Conservation (phyloP, 2,113 vertebrate species). For the Laticauda colubrina region DNA sequence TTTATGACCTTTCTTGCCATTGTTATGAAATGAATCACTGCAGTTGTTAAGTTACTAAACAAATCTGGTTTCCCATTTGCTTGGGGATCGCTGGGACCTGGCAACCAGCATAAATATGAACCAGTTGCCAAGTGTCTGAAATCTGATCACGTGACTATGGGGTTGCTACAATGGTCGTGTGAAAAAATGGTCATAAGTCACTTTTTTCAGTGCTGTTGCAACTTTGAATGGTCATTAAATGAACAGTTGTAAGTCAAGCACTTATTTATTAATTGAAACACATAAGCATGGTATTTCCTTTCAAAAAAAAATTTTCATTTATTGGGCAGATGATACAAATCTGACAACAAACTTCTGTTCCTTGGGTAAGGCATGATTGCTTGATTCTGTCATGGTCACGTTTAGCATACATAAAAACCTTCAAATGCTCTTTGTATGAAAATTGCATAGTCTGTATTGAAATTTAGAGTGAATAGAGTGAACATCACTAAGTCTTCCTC, state of each 20-base stretch:
- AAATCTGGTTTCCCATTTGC: neutral
- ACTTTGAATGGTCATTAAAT: neutral
- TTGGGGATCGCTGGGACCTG: neutral
- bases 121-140: neutral
- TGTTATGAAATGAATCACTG: neutral
- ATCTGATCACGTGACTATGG: neutral
- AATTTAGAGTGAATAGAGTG: neutral
- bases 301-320: neutral
- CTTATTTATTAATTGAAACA: neutral
- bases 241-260: neutral
- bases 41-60: neutral
- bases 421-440: neutral
- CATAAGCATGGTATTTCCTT: neutral
- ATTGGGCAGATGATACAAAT: neutral
- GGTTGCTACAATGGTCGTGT: neutral
- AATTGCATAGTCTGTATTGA: neutral
- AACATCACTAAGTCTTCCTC: constrained; percentile 92
- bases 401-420: neutral
- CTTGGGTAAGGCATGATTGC: neutral
- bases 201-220: neutral
- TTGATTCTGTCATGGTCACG: neutral
- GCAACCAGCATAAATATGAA: neutral
- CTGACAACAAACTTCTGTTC: neutral
- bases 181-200: neutral
- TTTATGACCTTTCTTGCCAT: neutral